Base-by-base conservation (phyloP, 2,888 invertebrate species). In the Argyra leucocephala region DNA sequence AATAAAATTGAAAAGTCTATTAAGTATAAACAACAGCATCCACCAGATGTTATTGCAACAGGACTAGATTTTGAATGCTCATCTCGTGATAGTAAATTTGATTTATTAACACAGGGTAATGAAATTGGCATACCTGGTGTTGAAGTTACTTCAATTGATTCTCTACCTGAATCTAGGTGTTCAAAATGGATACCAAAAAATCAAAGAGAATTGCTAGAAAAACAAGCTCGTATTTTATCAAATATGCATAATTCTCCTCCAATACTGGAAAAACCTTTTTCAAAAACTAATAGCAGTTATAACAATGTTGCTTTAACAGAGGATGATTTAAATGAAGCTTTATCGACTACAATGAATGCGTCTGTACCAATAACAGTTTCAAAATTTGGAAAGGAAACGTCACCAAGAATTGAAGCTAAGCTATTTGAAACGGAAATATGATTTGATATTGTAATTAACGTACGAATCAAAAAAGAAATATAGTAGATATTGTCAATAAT, bases 161-260 rank as follows among this genome's bases (percentile, higher is more conserved):
- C 22, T 21, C 1, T 48, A 62, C 3, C 57, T 4, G 76, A 77
- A 65, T 76, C 77, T 26, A 76, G 79, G 61, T 77, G 76, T 69
- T 72, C 79, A 9, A 76, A 76, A 22, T 78, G 78, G 79, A 72
- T 77, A 69, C 78, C 79, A 64, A 77, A 77, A 69, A 77, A 79
- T 72, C 78, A 79, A 67, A 74, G 78, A 62, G 79, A 77, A 67
- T 72, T 79, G 66, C 72, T 79, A 61, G 76, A 78, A 69, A 78
- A 77, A 67, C 78, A 79, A 69, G 78, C 78, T 3, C 74, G 75
- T 64, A 58, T 58, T 64, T 71, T 77, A 63, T 75, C 77, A 4
- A 77, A 76, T 67, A 74, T 26, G 1, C 24, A 31, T 26, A 61
- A 21, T 9, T 18, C 9, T 74, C 59, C 69, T 70, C 63, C 70